Evolutionary conservation across 2,113 vertebrate species (phyloP), one percentile per base, ranked within the genome.

Genomic region (Mionectes macconnelli): DNA sequence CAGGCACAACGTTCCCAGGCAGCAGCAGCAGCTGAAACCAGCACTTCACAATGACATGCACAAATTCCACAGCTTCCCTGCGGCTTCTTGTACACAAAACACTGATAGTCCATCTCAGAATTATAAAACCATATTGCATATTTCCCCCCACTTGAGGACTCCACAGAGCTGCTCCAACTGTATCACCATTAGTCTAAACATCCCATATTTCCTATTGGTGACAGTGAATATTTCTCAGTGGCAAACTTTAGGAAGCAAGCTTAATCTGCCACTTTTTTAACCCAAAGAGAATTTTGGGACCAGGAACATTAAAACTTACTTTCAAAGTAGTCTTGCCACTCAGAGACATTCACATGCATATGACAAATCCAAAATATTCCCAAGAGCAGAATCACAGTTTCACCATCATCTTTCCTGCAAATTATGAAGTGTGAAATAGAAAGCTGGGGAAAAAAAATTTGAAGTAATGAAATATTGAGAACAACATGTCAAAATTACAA

Each of bases 401-500:
- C 67, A 67, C 45, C 50, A 74, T 50, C 83, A 87, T 70, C 75
- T 79, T 89, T 66, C 63, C 75, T 56, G 39, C 63, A 96, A 91
- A 94, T 94, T 90, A 85, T 19, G 39, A 94, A 90, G 79, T 94
- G 82, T 90, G 93, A 96, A 94, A 90, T 44, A 93, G 55, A 85
- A 91, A 91, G 30, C 33, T 18, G 60, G 77, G 47, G 57, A 76
- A 67, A 60, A 93, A 95, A 93, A 87, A 90, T 14, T 6, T 19
- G 5, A 23, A 64, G 45, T 68, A 92, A 90, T 42, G 56, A 79
- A 93, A 87, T 82, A 91, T 33, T 95, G 87, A 95, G 76, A 94
- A 77, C 47, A 81, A 81, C 44, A 68, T 60, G 60, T 78, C 86
- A 91, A 92, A 93, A 82, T 72, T 81, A 69, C 63, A 88, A 75